phyloP scores from a whole-genome alignment of 2,797 vertebrate species.

The Amblyraja radiata region DNA sequence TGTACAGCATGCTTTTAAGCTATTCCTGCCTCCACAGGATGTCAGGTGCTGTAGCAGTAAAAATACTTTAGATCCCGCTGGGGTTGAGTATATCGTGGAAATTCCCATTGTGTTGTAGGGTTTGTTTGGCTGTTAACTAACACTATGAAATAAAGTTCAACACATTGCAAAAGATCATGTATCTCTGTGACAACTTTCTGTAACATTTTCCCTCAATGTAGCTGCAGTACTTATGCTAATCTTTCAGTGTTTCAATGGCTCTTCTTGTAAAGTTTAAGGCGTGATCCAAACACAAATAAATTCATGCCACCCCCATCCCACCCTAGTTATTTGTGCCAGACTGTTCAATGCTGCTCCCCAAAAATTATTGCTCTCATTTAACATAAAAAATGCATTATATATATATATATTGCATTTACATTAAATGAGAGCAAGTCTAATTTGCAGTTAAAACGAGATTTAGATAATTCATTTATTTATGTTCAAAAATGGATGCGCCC shows the following conservation, averaged over 20 bases:
- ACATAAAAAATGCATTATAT: not conserved
- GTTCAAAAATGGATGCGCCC: not conserved
- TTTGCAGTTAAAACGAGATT: not conserved
- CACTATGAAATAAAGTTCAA: not conserved
- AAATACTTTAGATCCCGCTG: not conserved
- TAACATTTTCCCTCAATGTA: not conserved
- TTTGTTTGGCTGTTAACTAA: not conserved
- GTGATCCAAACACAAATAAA: not conserved
- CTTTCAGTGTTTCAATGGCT: not conserved
- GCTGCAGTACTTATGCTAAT: not conserved
- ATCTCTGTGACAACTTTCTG: not conserved
- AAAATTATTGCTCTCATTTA: not conserved
- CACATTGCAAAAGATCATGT: not conserved
- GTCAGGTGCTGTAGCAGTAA: conserved; percentile 2
- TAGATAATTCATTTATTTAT: not conserved
- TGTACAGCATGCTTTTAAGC: not conserved
- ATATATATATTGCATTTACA: too few relatives aligned
- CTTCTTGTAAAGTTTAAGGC: not conserved
- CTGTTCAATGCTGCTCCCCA: not conserved
- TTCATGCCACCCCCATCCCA: not conserved
- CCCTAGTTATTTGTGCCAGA: not conserved
- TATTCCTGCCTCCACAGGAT: conserved; percentile 18
- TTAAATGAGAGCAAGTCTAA: too few relatives aligned
- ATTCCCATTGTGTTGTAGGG: not conserved
- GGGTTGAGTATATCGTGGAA: not conserved